Conservation (phyloP, 2,797 vertebrate species). For the Catharus ustulatus region DNA sequence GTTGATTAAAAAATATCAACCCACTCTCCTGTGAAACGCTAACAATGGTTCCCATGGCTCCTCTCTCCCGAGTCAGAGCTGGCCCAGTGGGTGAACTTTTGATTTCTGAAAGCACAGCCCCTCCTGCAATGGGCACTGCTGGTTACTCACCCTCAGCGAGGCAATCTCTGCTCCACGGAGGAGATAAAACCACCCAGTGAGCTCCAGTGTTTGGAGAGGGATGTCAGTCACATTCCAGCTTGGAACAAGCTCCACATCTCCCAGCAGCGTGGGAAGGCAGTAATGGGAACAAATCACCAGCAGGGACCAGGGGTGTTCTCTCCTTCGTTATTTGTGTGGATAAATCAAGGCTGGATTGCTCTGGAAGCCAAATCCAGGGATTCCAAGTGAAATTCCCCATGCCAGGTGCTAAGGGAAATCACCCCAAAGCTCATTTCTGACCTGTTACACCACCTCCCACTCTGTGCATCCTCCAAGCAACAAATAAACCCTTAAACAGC, state of each 20-base stretch:
- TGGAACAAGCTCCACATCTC: background rate
- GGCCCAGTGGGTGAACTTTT: constrained; percentile 45
- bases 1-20: constrained; percentile 62
- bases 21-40: constrained; percentile 27
- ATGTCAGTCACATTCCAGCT: background rate
- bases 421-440: background rate
- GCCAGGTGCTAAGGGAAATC: background rate
- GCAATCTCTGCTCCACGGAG: background rate
- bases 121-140: background rate
- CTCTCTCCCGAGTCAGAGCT: constrained; percentile 22
- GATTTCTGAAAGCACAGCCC: constrained; percentile 39
- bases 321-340: background rate
- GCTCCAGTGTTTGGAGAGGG: background rate
- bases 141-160: background rate
- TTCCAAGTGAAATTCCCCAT: background rate
- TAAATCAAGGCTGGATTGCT: background rate
- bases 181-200: background rate
- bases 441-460: background rate
- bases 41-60: constrained; percentile 64
- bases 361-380: background rate
- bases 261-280: background rate
- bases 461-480: background rate
- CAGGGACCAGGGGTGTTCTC: background rate
- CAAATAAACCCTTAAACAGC: background rate
- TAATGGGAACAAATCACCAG: background rate